Percentiles rank a stretch among this genome's conserved stretches.
These are phyloP conservation scores for Pomatorhinus ruficollis DNA, from an alignment of 2,113 vertebrate species.

Conservation along the genomic window DNA sequence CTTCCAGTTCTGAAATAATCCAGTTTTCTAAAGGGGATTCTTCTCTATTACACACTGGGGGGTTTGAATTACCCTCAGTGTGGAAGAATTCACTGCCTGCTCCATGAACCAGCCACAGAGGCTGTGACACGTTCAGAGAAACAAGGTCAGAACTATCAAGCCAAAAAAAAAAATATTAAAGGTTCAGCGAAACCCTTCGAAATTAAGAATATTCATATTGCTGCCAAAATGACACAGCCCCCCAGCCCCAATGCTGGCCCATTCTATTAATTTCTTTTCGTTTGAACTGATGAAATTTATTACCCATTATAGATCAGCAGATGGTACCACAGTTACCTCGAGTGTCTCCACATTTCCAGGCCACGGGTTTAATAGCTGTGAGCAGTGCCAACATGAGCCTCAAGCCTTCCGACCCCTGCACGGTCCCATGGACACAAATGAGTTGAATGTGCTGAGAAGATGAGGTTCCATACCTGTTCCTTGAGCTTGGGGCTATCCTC, in stretches of 20 bases:
- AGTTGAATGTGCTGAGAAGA: background rate
- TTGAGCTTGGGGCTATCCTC: conserved; percentile 51
- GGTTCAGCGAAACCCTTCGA: background rate
- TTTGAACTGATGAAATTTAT: background rate
- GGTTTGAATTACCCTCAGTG: background rate
- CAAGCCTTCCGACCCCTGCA: background rate
- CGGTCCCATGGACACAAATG: background rate
- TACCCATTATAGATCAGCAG: background rate
- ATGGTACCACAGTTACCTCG: background rate
- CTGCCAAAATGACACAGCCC: background rate
- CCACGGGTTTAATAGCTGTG: background rate
- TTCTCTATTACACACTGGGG: background rate
- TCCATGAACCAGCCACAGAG: background rate
- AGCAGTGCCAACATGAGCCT: background rate
- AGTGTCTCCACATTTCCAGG: background rate
- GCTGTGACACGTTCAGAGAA: background rate
- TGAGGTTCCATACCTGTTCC: conserved; percentile 70
- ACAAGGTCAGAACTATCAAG: conserved; percentile 5
- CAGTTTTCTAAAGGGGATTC: background rate
- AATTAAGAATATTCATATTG: background rate
- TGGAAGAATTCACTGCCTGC: background rate
- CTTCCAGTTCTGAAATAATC: background rate
- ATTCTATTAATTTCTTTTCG: background rate
- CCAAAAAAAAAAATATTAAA: background rate
- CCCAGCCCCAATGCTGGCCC: rapidly evolving